Percentiles rank a stretch among this genome's conserved stretches.
Evolutionary conservation across 2,113 vertebrate species (phyloP).

Genomic region (Glaucidium brasilianum): DNA sequence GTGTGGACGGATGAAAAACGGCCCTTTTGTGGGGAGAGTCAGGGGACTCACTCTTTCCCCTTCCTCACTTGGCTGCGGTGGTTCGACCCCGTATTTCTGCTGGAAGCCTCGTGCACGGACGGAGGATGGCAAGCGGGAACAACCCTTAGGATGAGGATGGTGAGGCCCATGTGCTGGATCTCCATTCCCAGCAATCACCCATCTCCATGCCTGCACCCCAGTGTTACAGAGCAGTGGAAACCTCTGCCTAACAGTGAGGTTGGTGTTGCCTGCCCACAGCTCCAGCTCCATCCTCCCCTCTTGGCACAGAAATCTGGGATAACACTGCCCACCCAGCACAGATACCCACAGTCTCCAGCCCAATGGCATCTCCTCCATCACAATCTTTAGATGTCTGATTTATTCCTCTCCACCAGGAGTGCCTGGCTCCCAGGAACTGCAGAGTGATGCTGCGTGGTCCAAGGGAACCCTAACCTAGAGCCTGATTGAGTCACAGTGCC

Average conservation of each 20-base stretch:
- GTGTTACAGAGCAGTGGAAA: not conserved
- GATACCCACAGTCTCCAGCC: not conserved
- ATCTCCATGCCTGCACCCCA: fast-evolving
- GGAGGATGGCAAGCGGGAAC: fast-evolving
- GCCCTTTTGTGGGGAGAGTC: not conserved
- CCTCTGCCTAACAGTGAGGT: fast-evolving
- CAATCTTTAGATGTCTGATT: not conserved
- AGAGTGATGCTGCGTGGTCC: fast-evolving
- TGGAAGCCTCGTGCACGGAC: fast-evolving
- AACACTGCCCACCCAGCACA: fast-evolving
- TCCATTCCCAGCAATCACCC: not conserved
- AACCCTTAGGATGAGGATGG: not conserved
- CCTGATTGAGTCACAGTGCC: not conserved
- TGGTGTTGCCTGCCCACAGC: not conserved
- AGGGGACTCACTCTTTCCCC: fast-evolving
- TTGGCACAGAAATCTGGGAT: not conserved
- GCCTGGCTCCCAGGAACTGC: fast-evolving
- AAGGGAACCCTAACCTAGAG: not conserved
- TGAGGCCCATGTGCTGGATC: not conserved
- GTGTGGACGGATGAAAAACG: not conserved
- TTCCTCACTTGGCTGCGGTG: fast-evolving
- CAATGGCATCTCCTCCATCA: not conserved
- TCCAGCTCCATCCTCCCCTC: not conserved
- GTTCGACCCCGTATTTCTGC: fast-evolving
- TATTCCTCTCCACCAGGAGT: not conserved